Evolutionary conservation across 2,888 invertebrate species (phyloP).

Genomic region (Caenorhabditis becei): DNA sequence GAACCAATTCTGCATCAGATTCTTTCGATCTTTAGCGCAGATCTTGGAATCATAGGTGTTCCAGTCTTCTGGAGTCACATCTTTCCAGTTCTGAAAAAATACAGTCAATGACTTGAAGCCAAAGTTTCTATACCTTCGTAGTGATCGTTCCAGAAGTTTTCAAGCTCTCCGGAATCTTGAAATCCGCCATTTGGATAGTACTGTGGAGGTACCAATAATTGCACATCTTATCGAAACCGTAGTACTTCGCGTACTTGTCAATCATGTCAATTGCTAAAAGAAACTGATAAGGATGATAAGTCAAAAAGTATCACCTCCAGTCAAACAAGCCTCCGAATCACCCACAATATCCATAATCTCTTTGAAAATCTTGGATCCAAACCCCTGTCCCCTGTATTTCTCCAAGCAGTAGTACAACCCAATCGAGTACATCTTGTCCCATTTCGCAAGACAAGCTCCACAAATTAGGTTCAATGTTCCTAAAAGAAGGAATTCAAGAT

Average conservation of each 20-base stretch:
- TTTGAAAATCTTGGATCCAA: slow-evolving; percentile 11
- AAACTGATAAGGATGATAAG: not conserved
- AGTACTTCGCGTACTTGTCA: slow-evolving; percentile 10
- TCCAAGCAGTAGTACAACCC: slow-evolving; percentile 14
- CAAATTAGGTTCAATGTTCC: no score
- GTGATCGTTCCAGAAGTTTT: not conserved
- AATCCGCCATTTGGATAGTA: slow-evolving; percentile 12
- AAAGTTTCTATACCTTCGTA: not conserved
- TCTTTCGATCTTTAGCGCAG: slow-evolving; percentile 5
- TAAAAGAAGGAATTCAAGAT: no score
- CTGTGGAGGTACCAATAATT: slow-evolving; percentile 14
- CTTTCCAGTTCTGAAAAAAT: not conserved
- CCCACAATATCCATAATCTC: slow-evolving; percentile 18
- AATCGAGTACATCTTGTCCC: not conserved
- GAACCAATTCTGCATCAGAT: slow-evolving; percentile 18
- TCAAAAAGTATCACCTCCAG: not conserved
- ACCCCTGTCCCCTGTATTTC: slow-evolving; percentile 11
- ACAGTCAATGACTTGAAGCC: not conserved
- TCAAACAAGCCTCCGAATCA: slow-evolving; percentile 6
- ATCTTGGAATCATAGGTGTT: slow-evolving; percentile 1
- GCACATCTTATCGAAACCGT: slow-evolving; percentile 13
- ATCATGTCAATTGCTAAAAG: slow-evolving; percentile 13
- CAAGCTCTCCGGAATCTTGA: not conserved
- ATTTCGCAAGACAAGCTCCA: no score
- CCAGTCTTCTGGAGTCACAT: not conserved